Conservation (phyloP, 30 jellyfish, hydroid and myxozoan genomes). For the Aurelia aurita region DNA sequence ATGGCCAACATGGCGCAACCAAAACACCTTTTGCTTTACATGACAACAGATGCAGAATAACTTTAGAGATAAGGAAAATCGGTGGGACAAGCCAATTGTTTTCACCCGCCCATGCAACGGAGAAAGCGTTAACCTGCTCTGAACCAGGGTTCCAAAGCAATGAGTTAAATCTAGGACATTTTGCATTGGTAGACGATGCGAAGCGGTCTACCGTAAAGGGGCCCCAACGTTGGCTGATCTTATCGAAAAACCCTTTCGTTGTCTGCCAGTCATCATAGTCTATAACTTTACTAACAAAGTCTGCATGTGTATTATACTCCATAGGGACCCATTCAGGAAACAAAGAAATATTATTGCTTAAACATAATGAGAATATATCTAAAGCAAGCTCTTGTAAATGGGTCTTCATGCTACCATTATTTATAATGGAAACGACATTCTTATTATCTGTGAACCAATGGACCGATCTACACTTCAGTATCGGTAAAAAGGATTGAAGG, state of each 20-base stretch:
- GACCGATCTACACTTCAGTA: no score
- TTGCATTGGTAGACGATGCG: neutral
- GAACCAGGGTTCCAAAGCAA: neutral
- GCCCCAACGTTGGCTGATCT: neutral
- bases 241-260: neutral
- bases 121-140: neutral
- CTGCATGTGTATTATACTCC: neutral
- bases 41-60: neutral
- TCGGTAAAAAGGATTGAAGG: no score
- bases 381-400: no score
- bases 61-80: neutral
- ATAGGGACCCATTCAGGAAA: neutral
- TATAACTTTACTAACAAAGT: neutral
- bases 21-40: neutral
- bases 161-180: neutral
- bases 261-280: neutral
- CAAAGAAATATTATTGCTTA: neutral
- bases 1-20: neutral
- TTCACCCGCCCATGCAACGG: neutral
- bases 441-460: no score
- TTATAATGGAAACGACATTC: no score
- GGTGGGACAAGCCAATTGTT: neutral
- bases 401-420: no score
- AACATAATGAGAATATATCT: no score
- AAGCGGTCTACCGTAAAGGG: neutral